Evolutionary conservation across 2,888 invertebrate genomes (phyloP), one percentile per base, ranked within the genome.

Genomic region (Hyles lineata): DNA sequence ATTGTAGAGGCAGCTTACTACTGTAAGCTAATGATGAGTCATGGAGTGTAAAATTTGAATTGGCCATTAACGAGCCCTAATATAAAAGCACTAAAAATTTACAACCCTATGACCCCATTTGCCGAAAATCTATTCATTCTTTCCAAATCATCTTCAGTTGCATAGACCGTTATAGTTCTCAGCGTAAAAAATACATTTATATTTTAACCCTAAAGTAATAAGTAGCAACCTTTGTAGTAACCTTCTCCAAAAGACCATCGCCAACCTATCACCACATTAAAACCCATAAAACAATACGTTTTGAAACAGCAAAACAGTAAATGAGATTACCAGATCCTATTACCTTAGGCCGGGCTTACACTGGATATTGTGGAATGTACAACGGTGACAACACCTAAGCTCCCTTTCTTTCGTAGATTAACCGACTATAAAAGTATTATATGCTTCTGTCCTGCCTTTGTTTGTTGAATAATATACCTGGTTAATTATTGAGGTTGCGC

Each of bases 271-370:
- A 55, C 2, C 6, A 25, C 55, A 58, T 55, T 70, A 32, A 19
- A 50, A 52, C 69, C 52, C 61, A 58, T 67, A n/a, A 70, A 52
- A 55, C 55, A 69, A 71, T 63, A 72, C 70, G 35, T 55, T 69
- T 72, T 19, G 52, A 70, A 19, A 63, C 32, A 50, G 67, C 63
- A 43, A 23, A 43, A 21, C 67, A 75, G 72, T 75, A 72, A 75
- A 76, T 73, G 71, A 72, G 74, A 74, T 76, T 76, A 76, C 55
- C 35, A 71, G 61, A 74, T 76, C 76, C 70, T 71, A 74, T 76
- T 76, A 76, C 72, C 35, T 32, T 58, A 72, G 58, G 62, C 61
- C 43, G 25, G 52, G 70, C 52, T 73, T 73, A 73, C 70, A 70
- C 9, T 11, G 35, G 23, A 58, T 67, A 63, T 63, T 72, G 32